Conservation (phyloP, 2,888 invertebrate genomes). For the Apocheima hispidaria region DNA sequence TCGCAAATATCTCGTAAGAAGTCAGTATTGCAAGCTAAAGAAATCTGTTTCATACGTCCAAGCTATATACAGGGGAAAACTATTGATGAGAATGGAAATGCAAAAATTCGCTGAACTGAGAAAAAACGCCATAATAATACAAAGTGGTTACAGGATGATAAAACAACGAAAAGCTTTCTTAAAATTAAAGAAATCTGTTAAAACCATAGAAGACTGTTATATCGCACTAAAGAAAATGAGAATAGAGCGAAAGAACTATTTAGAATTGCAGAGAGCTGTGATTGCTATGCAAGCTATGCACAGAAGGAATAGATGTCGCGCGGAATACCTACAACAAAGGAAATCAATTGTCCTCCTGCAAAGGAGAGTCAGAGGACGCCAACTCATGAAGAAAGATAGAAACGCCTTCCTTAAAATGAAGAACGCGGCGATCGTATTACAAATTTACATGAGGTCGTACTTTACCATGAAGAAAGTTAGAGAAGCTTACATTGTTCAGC, state of each 20-base stretch:
- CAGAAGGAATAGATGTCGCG: conserved; percentile 73
- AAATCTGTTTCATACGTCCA: conserved; percentile 67
- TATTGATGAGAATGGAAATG: conserved; percentile 69
- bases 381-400: conserved; percentile 67
- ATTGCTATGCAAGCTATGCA: conserved; percentile 79
- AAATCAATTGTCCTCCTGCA: conserved; percentile 78
- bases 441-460: conserved; percentile 76
- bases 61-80: conserved; percentile 68
- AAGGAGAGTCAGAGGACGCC: conserved; percentile 76
- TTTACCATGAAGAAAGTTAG: conserved; percentile 58
- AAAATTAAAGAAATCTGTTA: conserved; percentile 61
- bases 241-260: conserved; percentile 57
- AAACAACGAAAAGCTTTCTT: conserved; percentile 55
- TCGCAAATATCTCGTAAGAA: conserved; percentile 61
- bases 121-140: conserved; percentile 66
- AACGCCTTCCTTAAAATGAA: conserved; percentile 65
- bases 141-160: conserved; percentile 74
- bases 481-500: conserved; percentile 53
- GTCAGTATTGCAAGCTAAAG: conserved; percentile 56
- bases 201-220: conserved; percentile 57
- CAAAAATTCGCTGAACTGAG: conserved; percentile 52
- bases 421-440: conserved; percentile 75
- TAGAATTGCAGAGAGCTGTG: conserved; percentile 61
- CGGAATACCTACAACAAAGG: conserved; percentile 61
- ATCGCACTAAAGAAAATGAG: conserved; percentile 68